Conservation (phyloP, 2,113 vertebrate species). For the Lichenostomus cassidix region DNA sequence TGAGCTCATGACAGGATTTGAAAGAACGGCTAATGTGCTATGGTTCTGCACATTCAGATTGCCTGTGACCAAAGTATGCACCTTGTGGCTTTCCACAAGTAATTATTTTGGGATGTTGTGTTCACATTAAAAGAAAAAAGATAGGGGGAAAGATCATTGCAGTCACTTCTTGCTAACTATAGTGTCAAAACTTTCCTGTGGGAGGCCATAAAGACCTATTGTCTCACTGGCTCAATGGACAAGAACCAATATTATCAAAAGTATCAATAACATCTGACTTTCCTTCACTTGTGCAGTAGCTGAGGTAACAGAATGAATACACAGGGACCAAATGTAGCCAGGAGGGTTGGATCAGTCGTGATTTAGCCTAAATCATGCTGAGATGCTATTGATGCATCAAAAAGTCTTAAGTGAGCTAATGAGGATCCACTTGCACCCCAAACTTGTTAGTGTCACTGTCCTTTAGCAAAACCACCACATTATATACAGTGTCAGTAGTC, state of each 20-base stretch:
- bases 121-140: neutral
- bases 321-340: neutral
- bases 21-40: neutral
- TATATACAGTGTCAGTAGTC: neutral
- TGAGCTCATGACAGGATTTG: neutral
- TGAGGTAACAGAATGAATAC: neutral
- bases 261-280: neutral
- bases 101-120: neutral
- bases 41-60: neutral
- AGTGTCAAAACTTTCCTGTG: neutral
- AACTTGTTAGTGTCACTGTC: neutral
- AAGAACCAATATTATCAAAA: neutral
- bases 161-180: neutral
- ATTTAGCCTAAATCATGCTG: neutral
- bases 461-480: neutral
- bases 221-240: neutral
- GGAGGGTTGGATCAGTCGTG: neutral
- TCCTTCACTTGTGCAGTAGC: neutral
- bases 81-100: neutral
- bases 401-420: neutral
- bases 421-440: neutral
- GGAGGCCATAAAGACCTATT: neutral
- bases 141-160: neutral
- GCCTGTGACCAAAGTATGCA: neutral
- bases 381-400: neutral